These are phyloP conservation scores for Semibalanus balanoides DNA, from an alignment of 1,140 invertebrate species.

Conservation along the genomic window DNA sequence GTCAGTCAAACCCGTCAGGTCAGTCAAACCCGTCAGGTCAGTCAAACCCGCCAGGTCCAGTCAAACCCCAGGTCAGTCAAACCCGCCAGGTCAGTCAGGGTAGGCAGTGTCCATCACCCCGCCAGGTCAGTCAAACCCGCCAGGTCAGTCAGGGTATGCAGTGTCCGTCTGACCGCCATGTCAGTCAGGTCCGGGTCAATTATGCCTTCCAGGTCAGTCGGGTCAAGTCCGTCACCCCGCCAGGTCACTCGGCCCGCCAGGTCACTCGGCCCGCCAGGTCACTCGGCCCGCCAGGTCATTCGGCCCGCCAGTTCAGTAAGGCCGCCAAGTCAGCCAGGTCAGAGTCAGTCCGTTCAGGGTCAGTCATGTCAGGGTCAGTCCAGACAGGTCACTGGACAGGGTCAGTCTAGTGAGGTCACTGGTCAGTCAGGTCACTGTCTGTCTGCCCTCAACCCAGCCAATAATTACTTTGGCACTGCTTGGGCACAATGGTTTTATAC, in stretches of 20 bases:
- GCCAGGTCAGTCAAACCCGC: slow-evolving; percentile 33
- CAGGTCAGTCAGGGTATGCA: slow-evolving; percentile 43
- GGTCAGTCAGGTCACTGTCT: no score
- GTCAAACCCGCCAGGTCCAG: slow-evolving; percentile 17
- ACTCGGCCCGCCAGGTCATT: not conserved
- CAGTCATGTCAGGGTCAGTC: no score
- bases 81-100: not conserved
- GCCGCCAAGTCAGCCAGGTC: not conserved
- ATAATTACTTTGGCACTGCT: no score
- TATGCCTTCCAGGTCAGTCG: not conserved
- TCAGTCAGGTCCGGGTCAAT: slow-evolving; percentile 31
- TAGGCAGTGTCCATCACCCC: not conserved
- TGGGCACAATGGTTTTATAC: no score
- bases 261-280: slow-evolving; percentile 39
- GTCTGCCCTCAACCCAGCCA: no score
- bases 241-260: not conserved
- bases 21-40: slow-evolving; percentile 46
- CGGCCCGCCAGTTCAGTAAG: not conserved
- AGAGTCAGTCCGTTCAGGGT: not conserved
- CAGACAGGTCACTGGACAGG: no score
- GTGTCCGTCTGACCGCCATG: not conserved
- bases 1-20: not conserved
- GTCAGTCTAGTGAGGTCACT: no score
- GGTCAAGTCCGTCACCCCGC: not conserved
- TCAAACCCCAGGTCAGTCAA: not conserved